phyloP scores from a whole-genome alignment of 2,113 vertebrate species.

The Myotis yumanensis region DNA sequence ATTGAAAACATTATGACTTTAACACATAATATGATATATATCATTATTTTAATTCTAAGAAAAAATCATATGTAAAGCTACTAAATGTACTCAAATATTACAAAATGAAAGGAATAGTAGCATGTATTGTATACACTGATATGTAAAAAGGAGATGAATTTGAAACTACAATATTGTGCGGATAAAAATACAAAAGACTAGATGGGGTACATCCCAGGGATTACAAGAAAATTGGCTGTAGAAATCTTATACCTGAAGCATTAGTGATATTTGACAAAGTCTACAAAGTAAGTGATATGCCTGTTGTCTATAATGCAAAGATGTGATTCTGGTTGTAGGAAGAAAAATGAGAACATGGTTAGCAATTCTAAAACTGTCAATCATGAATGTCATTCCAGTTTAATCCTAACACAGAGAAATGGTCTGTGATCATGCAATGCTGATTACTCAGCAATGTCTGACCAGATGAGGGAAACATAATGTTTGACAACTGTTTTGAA shows the following conservation, averaged over 20 bases:
- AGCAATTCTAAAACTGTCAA: neutral
- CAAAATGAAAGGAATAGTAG: neutral
- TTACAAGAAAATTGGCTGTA: neutral
- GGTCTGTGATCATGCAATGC: neutral
- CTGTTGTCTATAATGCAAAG: neutral
- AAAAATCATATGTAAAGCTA: neutral
- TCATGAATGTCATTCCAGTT: neutral
- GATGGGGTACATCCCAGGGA: neutral
- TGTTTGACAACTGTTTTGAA: neutral
- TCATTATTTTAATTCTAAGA: neutral
- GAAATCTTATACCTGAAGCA: neutral
- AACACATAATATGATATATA: neutral
- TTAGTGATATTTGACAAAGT: conserved; percentile 20
- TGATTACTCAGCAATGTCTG: neutral
- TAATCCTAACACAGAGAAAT: neutral
- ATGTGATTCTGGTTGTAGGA: neutral
- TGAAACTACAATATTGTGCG: neutral
- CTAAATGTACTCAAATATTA: neutral
- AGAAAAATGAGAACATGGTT: neutral
- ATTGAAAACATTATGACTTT: neutral
- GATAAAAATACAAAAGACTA: neutral
- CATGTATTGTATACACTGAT: neutral
- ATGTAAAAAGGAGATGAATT: neutral
- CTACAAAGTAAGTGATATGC: neutral
- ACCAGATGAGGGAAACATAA: neutral